Conservation (phyloP, 2,888 invertebrate species). For the Eupithecia vulgata region DNA sequence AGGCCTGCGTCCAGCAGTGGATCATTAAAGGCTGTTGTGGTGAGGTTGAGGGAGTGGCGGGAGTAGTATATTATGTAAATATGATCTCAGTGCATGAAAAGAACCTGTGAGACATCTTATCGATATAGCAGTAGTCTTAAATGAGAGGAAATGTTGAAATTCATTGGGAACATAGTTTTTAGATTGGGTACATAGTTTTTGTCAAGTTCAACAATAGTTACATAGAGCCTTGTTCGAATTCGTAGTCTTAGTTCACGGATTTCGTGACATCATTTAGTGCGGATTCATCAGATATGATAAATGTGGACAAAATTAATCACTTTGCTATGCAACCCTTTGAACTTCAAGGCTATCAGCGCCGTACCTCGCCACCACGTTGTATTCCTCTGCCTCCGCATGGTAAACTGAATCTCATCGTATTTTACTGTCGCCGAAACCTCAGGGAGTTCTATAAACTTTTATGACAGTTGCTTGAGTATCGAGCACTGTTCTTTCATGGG, state of each 20-base stretch:
- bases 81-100: background rate
- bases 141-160: no score
- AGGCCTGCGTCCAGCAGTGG: no score
- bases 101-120: background rate
- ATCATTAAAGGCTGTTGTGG: no score
- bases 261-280: background rate
- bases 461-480: constrained; percentile 29
- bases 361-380: background rate
- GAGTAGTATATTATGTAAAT: background rate
- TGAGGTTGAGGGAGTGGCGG: background rate
- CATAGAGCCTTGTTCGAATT: background rate
- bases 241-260: background rate
- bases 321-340: background rate
- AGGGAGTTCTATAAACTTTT: constrained; percentile 35
- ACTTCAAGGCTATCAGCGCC: background rate
- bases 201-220: no score
- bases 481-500: constrained; percentile 29
- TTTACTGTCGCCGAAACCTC: constrained; percentile 10
- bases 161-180: no score
- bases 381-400: background rate
- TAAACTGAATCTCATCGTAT: constrained; percentile 4
- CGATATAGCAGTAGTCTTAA: background rate
- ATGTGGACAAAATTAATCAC: background rate
- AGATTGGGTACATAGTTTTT: no score
- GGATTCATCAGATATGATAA: background rate